These are phyloP conservation scores for Falco punctatus DNA, from an alignment of 2,113 vertebrate genomes.

Conservation along the genomic window DNA sequence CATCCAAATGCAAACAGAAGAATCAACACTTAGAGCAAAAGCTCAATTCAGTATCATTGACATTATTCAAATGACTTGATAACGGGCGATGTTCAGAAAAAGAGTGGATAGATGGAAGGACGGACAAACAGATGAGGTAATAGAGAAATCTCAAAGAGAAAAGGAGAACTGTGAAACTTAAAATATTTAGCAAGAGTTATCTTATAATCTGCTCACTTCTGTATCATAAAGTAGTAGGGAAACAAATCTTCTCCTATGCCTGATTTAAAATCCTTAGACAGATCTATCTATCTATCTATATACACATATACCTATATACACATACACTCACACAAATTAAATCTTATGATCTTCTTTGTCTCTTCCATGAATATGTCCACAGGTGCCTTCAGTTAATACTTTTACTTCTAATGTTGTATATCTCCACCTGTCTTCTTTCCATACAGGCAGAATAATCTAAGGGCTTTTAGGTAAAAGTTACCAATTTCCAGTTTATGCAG, in stretches of 20 bases:
- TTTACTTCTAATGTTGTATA: background rate
- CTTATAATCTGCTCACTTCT: background rate
- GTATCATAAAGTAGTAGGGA: background rate
- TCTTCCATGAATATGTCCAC: background rate
- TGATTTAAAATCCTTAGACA: background rate
- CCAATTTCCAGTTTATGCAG: background rate
- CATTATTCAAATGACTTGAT: background rate
- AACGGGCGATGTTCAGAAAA: background rate
- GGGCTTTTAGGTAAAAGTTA: background rate
- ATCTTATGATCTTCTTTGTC: background rate
- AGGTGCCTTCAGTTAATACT: background rate
- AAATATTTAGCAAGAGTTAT: background rate
- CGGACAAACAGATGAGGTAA: background rate
- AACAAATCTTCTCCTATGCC: fast-evolving
- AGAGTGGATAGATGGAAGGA: background rate
- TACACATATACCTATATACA: background rate
- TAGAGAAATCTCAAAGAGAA: background rate
- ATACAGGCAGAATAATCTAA: background rate
- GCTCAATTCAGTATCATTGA: background rate
- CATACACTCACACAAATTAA: background rate
- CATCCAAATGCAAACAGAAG: constrained; percentile 25
- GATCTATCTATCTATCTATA: background rate
- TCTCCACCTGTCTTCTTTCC: background rate
- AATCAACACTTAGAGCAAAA: background rate
- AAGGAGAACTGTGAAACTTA: background rate